Percentiles rank a stretch among this genome's conserved stretches.
phyloP scores from a whole-genome alignment of 2,113 vertebrate genomes.

The Tetrax tetrax region DNA sequence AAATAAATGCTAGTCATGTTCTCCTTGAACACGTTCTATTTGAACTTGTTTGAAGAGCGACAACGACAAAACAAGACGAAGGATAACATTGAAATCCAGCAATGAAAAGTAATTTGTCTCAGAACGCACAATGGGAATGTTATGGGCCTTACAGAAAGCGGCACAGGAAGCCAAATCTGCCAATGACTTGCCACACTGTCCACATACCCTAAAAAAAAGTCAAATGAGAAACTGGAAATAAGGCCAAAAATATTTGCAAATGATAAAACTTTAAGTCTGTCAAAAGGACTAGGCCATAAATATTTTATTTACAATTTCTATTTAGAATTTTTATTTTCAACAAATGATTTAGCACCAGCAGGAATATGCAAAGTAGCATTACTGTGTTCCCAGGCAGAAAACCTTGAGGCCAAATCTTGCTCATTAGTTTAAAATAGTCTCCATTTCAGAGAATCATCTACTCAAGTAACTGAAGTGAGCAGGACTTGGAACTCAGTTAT shows the following conservation, averaged over 20 bases:
- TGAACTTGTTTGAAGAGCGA: not conserved
- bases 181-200: not conserved
- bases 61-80: not conserved
- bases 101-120: not conserved
- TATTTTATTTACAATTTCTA: conserved; percentile 47
- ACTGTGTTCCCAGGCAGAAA: not conserved
- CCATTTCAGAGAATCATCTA: not conserved
- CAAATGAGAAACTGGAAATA: not conserved
- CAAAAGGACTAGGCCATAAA: conserved; percentile 38
- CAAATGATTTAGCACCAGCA: conserved; percentile 53
- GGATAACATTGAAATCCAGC: not conserved
- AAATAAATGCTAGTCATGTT: not conserved
- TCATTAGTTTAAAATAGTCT: not conserved
- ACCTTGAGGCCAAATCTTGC: not conserved
- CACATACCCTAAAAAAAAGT: not conserved
- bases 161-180: not conserved
- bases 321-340: conserved; percentile 9
- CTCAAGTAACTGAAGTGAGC: not conserved
- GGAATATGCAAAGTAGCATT: conserved; percentile 21
- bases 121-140: not conserved
- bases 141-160: not conserved
- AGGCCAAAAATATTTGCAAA: conserved; percentile 4
- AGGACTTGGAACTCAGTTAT: not conserved
- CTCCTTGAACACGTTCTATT: not conserved
- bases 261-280: not conserved